Conservation (phyloP, 2,888 invertebrate genomes). For the Cryptocheilus praepositus region DNA sequence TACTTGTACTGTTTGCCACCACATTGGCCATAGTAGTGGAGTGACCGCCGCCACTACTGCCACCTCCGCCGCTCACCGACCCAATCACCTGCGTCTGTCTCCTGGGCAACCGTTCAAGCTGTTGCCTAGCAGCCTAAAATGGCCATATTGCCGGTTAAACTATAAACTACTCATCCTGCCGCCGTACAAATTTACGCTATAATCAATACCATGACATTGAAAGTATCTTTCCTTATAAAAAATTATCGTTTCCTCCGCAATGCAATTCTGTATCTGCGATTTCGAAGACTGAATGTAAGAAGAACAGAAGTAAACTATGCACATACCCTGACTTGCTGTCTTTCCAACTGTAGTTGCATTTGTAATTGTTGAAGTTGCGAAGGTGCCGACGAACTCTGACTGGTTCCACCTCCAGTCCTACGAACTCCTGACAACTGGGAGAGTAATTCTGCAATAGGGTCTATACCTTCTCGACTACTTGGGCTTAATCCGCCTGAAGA, state of each 20-base stretch:
- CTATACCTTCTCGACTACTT: constrained; percentile 93
- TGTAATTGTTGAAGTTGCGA: constrained; percentile 94
- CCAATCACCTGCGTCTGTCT: constrained; percentile 82
- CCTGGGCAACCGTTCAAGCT: constrained; percentile 91
- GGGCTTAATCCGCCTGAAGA: constrained; percentile 91
- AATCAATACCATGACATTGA: no score
- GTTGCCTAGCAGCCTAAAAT: constrained; percentile 87
- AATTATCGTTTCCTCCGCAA: no score
- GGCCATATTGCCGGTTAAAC: background rate
- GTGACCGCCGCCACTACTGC: constrained; percentile 63
- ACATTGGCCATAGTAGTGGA: constrained; percentile 70
- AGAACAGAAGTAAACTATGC: background rate
- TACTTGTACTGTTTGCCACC: constrained; percentile 68
- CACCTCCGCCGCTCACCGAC: constrained; percentile 76
- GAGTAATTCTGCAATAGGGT: constrained; percentile 96
- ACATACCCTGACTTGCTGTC: constrained; percentile 86
- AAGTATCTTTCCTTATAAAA: no score
- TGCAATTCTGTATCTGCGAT: no score
- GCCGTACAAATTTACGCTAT: no score
- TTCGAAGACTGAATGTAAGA: no score
- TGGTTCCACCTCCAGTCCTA: constrained; percentile 79
- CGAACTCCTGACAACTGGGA: constrained; percentile 96
- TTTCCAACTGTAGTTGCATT: constrained; percentile 94
- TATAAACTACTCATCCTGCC: no score
- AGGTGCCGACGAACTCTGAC: constrained; percentile 79